phyloP scores from a whole-genome alignment of 1,140 invertebrate species.

The Lethrus apterus region DNA sequence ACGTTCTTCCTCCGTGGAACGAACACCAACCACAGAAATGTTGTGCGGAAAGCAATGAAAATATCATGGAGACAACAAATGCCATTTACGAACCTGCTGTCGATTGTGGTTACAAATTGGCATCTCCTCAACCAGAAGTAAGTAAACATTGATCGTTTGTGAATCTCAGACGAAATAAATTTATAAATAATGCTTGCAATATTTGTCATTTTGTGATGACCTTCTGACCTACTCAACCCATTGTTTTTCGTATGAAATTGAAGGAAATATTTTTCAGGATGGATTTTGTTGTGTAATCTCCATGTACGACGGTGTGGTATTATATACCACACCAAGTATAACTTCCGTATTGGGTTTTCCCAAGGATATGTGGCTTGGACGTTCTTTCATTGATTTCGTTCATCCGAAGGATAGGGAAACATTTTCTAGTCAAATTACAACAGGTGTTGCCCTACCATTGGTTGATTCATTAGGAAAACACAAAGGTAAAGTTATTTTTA shows the following conservation, averaged over 20 bases:
- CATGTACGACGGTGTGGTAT: conserved; percentile 70
- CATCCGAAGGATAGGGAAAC: conserved; percentile 63
- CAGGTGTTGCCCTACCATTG: conserved; percentile 44
- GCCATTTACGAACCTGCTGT: conserved; percentile 30
- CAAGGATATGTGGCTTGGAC: conserved; percentile 76
- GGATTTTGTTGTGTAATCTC: conserved; percentile 74
- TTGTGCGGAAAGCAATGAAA: conserved; percentile 32
- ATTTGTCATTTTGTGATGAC: not conserved
- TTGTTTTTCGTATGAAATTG: no score
- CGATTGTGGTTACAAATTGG: conserved; percentile 15
- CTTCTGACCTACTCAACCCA: no score
- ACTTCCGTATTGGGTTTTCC: conserved; percentile 68
- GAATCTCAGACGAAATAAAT: no score
- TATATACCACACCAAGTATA: conserved; percentile 66
- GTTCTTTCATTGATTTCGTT: conserved; percentile 79
- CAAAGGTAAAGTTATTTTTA: conserved; percentile 25
- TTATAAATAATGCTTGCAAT: not conserved
- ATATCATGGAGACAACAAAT: conserved; percentile 22
- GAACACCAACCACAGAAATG: conserved; percentile 23
- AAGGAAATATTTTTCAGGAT: conserved; percentile 49
- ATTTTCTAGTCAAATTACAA: conserved; percentile 50
- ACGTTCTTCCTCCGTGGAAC: conserved; percentile 25
- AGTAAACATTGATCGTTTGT: conserved; percentile 1
- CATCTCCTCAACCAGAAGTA: conserved; percentile 20
- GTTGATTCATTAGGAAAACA: conserved; percentile 40